Evolutionary conservation across 2,888 invertebrate genomes (phyloP).

Genomic region (Zaprionus bogoriensis): DNA sequence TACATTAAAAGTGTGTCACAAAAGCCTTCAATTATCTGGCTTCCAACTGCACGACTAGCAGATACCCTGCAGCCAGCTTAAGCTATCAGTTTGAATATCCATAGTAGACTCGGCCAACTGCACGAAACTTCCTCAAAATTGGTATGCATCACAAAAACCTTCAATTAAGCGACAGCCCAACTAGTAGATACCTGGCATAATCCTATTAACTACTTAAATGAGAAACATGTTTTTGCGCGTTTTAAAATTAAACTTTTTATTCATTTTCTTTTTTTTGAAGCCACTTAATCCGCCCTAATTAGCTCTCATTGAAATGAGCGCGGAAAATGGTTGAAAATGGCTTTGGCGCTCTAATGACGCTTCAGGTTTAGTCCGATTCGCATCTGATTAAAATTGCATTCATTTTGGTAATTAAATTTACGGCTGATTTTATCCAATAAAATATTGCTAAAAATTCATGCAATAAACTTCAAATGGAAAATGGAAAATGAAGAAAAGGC

Average conservation of each 20-base stretch:
- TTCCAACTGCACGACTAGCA: not conserved
- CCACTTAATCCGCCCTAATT: constrained; percentile 13
- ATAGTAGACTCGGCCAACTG: too few species aligned
- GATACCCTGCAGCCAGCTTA: not conserved
- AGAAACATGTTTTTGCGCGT: too few species aligned
- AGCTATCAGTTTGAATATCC: too few species aligned
- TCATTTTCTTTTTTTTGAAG: too few species aligned
- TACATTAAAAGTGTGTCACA: constrained; percentile 36
- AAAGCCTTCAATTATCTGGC: constrained; percentile 15
- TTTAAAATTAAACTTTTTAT: not conserved
- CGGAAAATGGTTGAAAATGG: not conserved
- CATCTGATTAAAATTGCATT: constrained; percentile 16
- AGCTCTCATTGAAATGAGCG: not conserved
- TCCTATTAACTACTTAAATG: not conserved
- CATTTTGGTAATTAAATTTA: constrained; percentile 18
- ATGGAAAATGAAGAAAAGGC: not conserved
- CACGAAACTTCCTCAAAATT: too few species aligned
- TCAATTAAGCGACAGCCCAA: too few species aligned
- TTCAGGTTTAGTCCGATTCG: constrained; percentile 5
- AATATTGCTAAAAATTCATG: not conserved
- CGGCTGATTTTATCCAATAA: not conserved
- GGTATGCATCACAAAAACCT: too few species aligned
- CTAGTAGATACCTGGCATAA: too few species aligned
- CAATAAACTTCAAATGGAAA: not conserved
- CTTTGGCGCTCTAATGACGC: not conserved